Evolutionary conservation across 2,888 invertebrate genomes (phyloP), one percentile per base, ranked within the genome.

Genomic region (Drosophila fulvimacula): DNA sequence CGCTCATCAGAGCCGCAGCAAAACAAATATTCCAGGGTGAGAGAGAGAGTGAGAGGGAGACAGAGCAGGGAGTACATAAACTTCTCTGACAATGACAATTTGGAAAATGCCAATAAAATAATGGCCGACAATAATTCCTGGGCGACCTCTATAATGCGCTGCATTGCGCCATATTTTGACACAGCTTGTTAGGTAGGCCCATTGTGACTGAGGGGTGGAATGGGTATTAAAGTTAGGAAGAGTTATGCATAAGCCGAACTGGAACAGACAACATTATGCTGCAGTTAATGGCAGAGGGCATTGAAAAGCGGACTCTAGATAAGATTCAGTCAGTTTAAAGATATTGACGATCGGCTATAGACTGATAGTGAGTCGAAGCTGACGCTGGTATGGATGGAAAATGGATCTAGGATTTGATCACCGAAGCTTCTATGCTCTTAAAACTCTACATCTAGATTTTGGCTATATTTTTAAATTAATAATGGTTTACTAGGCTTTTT

Each of bases 81-180:
- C 60, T 70, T 67, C 71, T 60, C 60, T 64, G 66, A 69, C 81
- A 74, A 72, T 75, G 75, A 76, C 79, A 88, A 80, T 82, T 78
- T 64, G 39, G 53, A 73, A 73, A 79, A 79, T 81, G 73, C 77
- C 83, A 77, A 79, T 79, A 82, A 85, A 88, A 79, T 88, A 89
- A 89, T 90, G 83, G 89, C 87, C 79, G 90, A 82, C 89, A 84
- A 90, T 87, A 82, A 83, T 78, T 72, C 53, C 60, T 36, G 51
- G 21, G 3, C 51, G 19, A 36, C 41, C 46, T 66, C 49, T 67
- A 53, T 36, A 67, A 68, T 68, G 68, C 57, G 48, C 30, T 32
- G 67, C 68, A 67, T 67, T 51, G 67, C 67, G 67, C 68, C 67
- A 68, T 68, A 68, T 68, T 68, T 68, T 67, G 56, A 67, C 67